phyloP scores from a whole-genome alignment of 1,140 invertebrate genomes.

The Drosophila aff. region DNA sequence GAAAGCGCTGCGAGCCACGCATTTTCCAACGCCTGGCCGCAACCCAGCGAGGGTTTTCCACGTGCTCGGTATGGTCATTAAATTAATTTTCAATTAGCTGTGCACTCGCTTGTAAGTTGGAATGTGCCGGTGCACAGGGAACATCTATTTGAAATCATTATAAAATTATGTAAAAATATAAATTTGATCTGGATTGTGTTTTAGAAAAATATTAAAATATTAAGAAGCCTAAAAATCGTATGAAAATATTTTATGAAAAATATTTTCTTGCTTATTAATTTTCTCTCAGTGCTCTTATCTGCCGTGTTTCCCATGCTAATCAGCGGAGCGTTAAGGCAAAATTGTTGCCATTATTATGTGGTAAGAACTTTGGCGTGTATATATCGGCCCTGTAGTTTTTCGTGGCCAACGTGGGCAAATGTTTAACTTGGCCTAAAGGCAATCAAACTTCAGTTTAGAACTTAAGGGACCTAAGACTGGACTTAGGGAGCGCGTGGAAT shows the following conservation, averaged over 20 bases:
- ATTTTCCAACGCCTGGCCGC: conserved; percentile 29
- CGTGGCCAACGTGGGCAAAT: neutral
- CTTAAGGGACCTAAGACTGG: neutral
- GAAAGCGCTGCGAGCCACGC: conserved; percentile 18
- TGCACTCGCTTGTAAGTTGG: conserved; percentile 15
- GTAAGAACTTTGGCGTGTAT: conserved; percentile 15
- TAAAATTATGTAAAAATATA: neutral
- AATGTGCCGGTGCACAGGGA: conserved; percentile 5
- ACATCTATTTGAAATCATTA: neutral
- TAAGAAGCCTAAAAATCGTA: neutral
- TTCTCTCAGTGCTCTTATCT: conserved; percentile 6
- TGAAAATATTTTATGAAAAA: neutral
- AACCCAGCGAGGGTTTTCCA: conserved; percentile 18
- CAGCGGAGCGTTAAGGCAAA: conserved; percentile 31
- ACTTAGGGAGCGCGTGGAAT: conserved; percentile 6
- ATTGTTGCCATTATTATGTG: conserved; percentile 44
- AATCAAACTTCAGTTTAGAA: conserved; percentile 25
- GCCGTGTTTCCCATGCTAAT: conserved; percentile 21
- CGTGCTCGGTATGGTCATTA: conserved; percentile 23
- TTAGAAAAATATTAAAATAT: neutral
- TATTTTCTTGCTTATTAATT: neutral
- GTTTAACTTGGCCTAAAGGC: conserved; percentile 11
- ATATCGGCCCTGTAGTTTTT: conserved; percentile 24
- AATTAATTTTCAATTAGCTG: conserved; percentile 70
- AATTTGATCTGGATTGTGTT: neutral